Conservation (phyloP, 2,797 vertebrate species). For the Acanthornis magna region DNA sequence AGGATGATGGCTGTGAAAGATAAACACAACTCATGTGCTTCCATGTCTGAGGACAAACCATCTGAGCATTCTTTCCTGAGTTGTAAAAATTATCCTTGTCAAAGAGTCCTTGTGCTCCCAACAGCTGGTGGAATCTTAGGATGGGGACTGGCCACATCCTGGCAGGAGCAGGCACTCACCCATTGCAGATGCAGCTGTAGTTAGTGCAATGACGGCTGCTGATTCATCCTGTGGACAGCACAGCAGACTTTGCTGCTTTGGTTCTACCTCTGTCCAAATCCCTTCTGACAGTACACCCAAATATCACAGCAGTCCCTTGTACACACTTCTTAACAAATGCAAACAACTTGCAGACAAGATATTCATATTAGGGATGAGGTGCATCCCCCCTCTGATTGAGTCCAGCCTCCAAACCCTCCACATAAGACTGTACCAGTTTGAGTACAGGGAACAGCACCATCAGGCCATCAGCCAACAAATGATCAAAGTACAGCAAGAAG, state of each 20-base stretch:
- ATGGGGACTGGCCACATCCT: neutral
- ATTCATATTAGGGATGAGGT: neutral
- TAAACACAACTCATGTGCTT: neutral
- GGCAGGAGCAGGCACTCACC: neutral
- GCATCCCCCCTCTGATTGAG: neutral
- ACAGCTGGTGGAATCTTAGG: neutral
- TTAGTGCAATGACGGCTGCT: neutral
- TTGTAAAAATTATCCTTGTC: neutral
- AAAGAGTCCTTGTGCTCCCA: neutral
- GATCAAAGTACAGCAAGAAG: neutral
- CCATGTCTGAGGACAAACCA: neutral
- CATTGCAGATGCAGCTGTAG: neutral
- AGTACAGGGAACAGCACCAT: neutral
- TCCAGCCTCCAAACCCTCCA: neutral
- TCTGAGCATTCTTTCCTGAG: neutral
- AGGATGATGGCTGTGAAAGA: neutral
- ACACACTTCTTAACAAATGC: neutral
- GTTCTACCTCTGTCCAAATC: neutral
- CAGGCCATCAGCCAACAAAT: neutral
- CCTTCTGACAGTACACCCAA: neutral
- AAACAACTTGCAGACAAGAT: neutral
- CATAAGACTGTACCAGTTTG: too few species aligned
- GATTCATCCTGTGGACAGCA: neutral
- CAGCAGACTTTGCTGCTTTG: neutral
- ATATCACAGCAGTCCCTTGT: neutral